Percentiles rank a stretch among this genome's conserved stretches.
Conservation (phyloP, 2,797 vertebrate genomes). For the Enteromius argenteus region DNA sequence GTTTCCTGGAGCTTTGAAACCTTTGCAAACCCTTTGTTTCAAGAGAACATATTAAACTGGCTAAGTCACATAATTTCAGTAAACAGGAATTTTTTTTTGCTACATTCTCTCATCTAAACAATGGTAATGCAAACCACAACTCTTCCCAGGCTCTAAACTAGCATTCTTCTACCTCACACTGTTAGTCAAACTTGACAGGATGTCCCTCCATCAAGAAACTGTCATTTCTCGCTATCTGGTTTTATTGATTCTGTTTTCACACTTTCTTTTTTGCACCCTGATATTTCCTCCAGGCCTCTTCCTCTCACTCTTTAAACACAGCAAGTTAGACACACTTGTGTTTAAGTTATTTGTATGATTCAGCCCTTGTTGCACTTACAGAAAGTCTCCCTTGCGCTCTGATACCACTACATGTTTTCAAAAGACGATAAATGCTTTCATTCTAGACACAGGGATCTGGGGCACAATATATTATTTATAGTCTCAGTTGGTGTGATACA, state of each 20-base stretch:
- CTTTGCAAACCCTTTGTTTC: not conserved
- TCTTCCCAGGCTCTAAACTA: not conserved
- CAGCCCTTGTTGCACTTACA: slow-evolving; percentile 2
- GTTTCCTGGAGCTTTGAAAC: not conserved
- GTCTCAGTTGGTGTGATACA: slow-evolving; percentile 67
- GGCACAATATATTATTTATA: slow-evolving; percentile 72
- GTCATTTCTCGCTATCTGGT: slow-evolving; percentile 42
- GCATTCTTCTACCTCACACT: slow-evolving; percentile 46
- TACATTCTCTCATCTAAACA: not conserved
- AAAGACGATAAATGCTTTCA: slow-evolving; percentile 67
- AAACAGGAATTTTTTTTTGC: not conserved
- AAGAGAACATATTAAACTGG: not conserved
- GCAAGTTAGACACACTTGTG: slow-evolving; percentile 2
- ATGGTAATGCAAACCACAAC: not conserved
- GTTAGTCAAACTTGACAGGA: slow-evolving; percentile 38
- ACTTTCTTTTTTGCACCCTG: slow-evolving; percentile 45
- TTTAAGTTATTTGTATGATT: slow-evolving; percentile 42
- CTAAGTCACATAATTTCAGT: not conserved
- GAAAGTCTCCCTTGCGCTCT: slow-evolving; percentile 31
- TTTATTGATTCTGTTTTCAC: slow-evolving; percentile 52
- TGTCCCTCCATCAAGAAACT: slow-evolving; percentile 30
- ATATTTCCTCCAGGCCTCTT: slow-evolving; percentile 38
- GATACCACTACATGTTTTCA: slow-evolving; percentile 53
- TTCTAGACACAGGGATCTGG: slow-evolving; percentile 63
- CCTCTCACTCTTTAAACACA: slow-evolving; percentile 20